Base-by-base conservation (phyloP, 2,888 invertebrate genomes). In the Pheosia tremula region DNA sequence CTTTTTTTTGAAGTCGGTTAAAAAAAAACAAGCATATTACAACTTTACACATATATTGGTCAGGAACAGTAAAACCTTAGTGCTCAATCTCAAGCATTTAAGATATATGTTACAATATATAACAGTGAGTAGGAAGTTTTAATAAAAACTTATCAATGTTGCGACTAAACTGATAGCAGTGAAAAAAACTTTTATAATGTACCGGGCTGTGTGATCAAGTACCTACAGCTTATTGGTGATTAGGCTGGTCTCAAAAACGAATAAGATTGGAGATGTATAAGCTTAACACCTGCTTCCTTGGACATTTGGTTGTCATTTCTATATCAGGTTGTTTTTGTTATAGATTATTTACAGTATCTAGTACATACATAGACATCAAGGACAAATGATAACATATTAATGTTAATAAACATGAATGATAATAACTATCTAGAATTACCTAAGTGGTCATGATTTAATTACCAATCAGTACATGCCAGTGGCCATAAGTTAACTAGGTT, bases 391-490 rank as follows among this genome's bases (percentile, higher is more conserved):
- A 47, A n/a, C 5, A n/a, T n/a, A 47, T n/a, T 11, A 47, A 47
- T 47, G 0, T 47, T 38, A 38, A 60, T 54, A n/a, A 68, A 55
- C 41, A 55, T 37, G 24, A 53, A 37, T 57, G 54, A 66, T 62
- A 60, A n/a, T 45, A 45, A 24, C 45, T 61, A 58, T 57, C 56
- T 54, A 45, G 37, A 56, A 65, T 47, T 0, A 59, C 9, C 36
- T 50, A 50, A 47, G 53, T 57, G 10, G n/a, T 7, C 10, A 43
- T 55, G 41, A 59, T 55, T 55, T 13, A 53, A 60, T 57, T 10
- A 45, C 43, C 43, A 47, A 45, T 38, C 5, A 13, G 49, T 13
- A 13, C 49, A 49, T 45, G 47, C n/a, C 47, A 9, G 9, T 13
- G 8, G 24, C 24, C 24, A 50, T n/a, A 24, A 50, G 24, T 50